Conservation (phyloP, 2,113 vertebrate genomes). For the Cettia cetti region DNA sequence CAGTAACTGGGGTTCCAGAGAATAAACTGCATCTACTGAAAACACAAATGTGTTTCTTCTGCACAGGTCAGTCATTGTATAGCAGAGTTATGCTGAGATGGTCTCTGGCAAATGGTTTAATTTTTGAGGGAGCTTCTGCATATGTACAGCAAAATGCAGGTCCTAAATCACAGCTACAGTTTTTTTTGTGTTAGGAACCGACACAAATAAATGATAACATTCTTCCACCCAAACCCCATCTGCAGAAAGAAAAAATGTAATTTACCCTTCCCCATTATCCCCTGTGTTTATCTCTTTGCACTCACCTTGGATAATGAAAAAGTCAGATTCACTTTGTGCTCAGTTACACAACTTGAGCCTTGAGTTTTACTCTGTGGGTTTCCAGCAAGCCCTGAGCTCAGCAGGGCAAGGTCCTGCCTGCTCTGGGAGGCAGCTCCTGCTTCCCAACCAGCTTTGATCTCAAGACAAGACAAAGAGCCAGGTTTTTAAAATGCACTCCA, state of each 20-base stretch:
- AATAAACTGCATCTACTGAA: not conserved
- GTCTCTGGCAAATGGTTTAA: not conserved
- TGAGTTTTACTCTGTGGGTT: not conserved
- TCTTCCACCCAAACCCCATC: not conserved
- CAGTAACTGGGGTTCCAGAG: not conserved
- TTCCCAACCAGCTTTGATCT: slow-evolving; percentile 16
- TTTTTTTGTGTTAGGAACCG: not conserved
- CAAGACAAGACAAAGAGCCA: not conserved
- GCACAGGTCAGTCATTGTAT: not conserved
- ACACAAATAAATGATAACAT: not conserved
- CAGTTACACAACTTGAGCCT: not conserved
- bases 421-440: rapidly evolving
- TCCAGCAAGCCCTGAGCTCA: not conserved
- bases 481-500: not conserved
- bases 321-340: not conserved
- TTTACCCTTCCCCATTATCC: not conserved
- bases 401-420: not conserved
- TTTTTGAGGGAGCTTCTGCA: not conserved
- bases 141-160: not conserved
- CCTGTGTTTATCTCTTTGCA: not conserved
- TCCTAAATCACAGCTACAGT: not conserved
- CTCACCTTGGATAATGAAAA: not conserved
- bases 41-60: not conserved
- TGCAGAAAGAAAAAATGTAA: not conserved
- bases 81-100: not conserved